These are phyloP conservation scores for Drosophila kanekoi DNA, from an alignment of 2,888 invertebrate genomes.

Conservation along the genomic window DNA sequence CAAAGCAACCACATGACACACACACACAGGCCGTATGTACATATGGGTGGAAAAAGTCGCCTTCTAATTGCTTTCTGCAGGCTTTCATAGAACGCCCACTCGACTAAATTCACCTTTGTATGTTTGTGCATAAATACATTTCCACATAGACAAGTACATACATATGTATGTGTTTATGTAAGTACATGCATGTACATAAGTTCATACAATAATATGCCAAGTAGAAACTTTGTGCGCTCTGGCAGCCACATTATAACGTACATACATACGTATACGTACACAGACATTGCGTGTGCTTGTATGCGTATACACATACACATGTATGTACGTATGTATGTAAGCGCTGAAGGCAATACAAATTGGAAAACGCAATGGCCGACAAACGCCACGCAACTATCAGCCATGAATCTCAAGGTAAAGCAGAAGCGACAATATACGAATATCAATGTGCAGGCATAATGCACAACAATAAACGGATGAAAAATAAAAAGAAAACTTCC, in stretches of 20 bases:
- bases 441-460: constrained; percentile 45
- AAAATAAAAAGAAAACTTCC: constrained; percentile 74
- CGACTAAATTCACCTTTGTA: constrained; percentile 50
- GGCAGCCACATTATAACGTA: constrained; percentile 31
- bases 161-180: constrained; percentile 1
- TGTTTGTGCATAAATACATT: constrained; percentile 9
- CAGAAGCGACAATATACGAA: constrained; percentile 64
- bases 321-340: constrained; percentile 30
- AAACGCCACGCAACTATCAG: constrained; percentile 73
- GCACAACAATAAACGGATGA: constrained; percentile 61
- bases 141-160: constrained; percentile 2
- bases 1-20: constrained; percentile 13
- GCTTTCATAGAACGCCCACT: constrained; percentile 49
- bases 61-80: constrained; percentile 42
- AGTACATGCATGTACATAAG: constrained; percentile 10
- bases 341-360: constrained; percentile 66
- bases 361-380: constrained; percentile 77
- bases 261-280: constrained; percentile 1
- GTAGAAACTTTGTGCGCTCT: constrained; percentile 49
- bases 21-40: not conserved
- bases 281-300: not conserved
- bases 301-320: not conserved
- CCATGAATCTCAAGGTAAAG: constrained; percentile 60
- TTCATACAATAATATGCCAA: constrained; percentile 23
- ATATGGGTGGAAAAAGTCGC: constrained; percentile 19